A percentile compares a stretch with the other conserved stretches of the same genome.
phyloP scores from a whole-genome alignment of 37 sponge, comb jelly and placozoan species.

The Sycon ciliatum region DNA sequence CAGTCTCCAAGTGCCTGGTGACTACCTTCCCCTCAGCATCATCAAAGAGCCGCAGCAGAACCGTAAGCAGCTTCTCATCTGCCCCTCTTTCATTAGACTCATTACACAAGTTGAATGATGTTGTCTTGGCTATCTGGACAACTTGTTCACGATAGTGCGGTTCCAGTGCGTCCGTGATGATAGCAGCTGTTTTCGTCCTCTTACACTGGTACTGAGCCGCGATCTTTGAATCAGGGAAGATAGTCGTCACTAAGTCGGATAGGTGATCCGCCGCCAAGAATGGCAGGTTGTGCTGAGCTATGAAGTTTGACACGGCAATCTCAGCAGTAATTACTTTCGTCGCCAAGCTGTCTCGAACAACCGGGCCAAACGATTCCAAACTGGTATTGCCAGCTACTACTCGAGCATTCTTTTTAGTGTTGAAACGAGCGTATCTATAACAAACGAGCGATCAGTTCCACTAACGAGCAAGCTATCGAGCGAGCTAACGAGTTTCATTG shows the following conservation, averaged over 20 bases:
- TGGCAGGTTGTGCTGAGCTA: conserved; percentile 19
- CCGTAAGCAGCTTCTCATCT: not conserved
- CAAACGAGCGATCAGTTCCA: too few species aligned
- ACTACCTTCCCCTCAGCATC: not conserved
- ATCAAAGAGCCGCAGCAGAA: not conserved
- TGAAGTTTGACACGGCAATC: too few species aligned
- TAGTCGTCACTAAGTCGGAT: not conserved
- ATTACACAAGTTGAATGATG: not conserved
- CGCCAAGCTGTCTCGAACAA: too few species aligned
- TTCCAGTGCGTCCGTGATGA: not conserved
- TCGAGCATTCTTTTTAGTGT: too few species aligned
- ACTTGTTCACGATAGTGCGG: too few species aligned
- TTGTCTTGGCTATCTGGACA: not conserved
- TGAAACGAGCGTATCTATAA: too few species aligned
- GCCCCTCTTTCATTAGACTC: not conserved
- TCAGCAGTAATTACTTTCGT: too few species aligned
- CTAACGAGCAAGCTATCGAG: too few species aligned
- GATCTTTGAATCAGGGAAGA: conserved; percentile 29
- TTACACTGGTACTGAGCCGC: conserved; percentile 20
- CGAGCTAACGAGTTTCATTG: too few species aligned
- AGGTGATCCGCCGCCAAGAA: conserved; percentile 17
- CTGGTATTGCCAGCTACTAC: too few species aligned
- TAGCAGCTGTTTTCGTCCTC: conserved; percentile 13
- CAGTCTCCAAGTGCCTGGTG: not conserved
- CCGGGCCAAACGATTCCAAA: too few species aligned